phyloP scores from a whole-genome alignment of 2,888 invertebrate genomes.

The Syrphus vitripennis region DNA sequence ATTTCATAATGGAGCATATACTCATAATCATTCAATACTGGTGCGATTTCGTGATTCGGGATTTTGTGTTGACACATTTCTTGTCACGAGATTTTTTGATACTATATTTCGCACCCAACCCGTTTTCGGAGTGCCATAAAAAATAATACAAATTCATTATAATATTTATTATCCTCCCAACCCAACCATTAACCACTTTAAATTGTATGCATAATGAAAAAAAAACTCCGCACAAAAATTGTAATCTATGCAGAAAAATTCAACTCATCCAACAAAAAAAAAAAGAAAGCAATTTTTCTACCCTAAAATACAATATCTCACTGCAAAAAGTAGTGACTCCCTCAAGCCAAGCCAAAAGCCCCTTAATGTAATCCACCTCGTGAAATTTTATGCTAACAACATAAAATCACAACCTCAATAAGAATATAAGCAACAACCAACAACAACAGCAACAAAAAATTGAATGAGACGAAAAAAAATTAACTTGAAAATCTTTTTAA shows the following conservation, averaged over 20 bases:
- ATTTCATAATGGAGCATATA: too few species aligned
- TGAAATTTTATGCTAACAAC: constrained; percentile 72
- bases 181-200: not conserved
- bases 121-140: too few species aligned
- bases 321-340: constrained; percentile 20
- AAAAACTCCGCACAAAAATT: constrained; percentile 1
- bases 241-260: not conserved
- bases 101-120: too few species aligned
- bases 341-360: constrained; percentile 9
- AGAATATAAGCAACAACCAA: not conserved
- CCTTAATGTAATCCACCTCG: constrained; percentile 68
- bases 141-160: too few species aligned
- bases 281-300: constrained; percentile 41
- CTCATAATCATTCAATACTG: too few species aligned
- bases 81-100: too few species aligned
- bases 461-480: constrained; percentile 12
- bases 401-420: constrained; percentile 69
- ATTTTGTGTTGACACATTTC: too few species aligned
- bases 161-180: not conserved
- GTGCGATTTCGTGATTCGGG: too few species aligned
- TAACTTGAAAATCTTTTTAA: constrained; percentile 62
- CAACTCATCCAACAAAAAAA: not conserved
- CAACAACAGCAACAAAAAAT: not conserved
- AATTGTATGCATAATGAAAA: not conserved
- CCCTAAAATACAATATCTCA: constrained; percentile 22